Evolutionary conservation across 2,113 vertebrate genomes (phyloP), one percentile per base, ranked within the genome.

Genomic region (Todiramphus saurophagus): DNA sequence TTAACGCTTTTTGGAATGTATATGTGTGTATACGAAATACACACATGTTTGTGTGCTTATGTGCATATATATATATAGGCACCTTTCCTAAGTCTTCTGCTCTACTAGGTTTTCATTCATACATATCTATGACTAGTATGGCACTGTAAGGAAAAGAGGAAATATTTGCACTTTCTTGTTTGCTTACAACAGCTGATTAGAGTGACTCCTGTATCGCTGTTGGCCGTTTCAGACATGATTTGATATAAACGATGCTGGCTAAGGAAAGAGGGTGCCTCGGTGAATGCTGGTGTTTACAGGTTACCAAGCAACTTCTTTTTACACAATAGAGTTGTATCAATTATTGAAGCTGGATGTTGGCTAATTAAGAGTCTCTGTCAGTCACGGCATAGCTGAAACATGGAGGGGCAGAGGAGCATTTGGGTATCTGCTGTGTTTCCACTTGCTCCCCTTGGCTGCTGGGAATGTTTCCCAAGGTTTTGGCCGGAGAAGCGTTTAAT

Each of bases 41-140:
- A 46, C 7, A 13, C 19, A 10, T 17, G 10, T 12, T 2, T 10
- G 16, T 60, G n/a, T 2, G 1, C 48, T 35, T 55, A 7, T 3
- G 5, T 18, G 19, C 16, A 43, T 13, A 43, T 13, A 43, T 13
- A 43, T 13, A 43, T 13, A 43, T 14, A 43, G 43, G 16, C 16
- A 46, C 25, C 41, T 87, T 69, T 64, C 50, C 16, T 2, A n/a
- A 48, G 23, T 24, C 44, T 63, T 0, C 39, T 39, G 55, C 73
- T 46, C 58, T 35, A 19, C 19, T 24, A 28, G 25, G 33, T 27
- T 33, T 68, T 56, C 16, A 7, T 68, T 74, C 28, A 3, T 62
- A 23, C 0, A 0, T n/a, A 5, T 46, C 2, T 16, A 8, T 6
- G 10, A 43, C 23, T 5, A 19, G n/a, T 8, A 10, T 11, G 35